Percentiles rank a stretch among this genome's conserved stretches.
phyloP scores from a whole-genome alignment of 2,888 invertebrate genomes.

The Drosophila koepferae region DNA sequence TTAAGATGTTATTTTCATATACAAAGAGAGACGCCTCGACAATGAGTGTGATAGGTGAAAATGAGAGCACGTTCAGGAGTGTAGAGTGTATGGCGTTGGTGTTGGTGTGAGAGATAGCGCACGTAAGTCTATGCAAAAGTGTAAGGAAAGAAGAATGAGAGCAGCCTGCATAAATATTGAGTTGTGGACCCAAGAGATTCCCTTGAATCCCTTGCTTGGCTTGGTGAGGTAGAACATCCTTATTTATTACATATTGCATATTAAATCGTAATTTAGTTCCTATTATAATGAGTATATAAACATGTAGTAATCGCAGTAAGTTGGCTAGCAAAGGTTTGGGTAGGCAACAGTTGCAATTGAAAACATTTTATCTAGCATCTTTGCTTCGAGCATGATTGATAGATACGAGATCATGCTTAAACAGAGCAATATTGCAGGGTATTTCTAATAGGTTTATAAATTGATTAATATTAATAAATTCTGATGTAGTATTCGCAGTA shows the following conservation, averaged over 20 bases:
- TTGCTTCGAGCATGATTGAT: constrained; percentile 4
- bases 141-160: not conserved
- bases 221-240: not conserved
- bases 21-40: not conserved
- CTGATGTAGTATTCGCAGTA: constrained; percentile 77
- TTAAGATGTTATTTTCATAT: not conserved
- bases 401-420: not conserved
- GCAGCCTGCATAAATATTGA: not conserved
- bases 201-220: not conserved
- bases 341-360: constrained; percentile 83
- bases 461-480: not conserved
- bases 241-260: not conserved
- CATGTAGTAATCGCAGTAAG: constrained; percentile 49
- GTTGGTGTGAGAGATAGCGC: no score
- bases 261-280: not conserved
- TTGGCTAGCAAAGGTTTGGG: constrained; percentile 76
- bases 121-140: no score
- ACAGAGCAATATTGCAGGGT: constrained; percentile 18
- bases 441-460: not conserved
- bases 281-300: not conserved
- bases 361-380: constrained; percentile 71
- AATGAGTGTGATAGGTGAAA: not conserved
- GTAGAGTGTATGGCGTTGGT: no score
- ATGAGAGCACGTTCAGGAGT: not conserved
- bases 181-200: not conserved